Conservation (phyloP, 2,888 invertebrate species). For the Limnephilus marmoratus region DNA sequence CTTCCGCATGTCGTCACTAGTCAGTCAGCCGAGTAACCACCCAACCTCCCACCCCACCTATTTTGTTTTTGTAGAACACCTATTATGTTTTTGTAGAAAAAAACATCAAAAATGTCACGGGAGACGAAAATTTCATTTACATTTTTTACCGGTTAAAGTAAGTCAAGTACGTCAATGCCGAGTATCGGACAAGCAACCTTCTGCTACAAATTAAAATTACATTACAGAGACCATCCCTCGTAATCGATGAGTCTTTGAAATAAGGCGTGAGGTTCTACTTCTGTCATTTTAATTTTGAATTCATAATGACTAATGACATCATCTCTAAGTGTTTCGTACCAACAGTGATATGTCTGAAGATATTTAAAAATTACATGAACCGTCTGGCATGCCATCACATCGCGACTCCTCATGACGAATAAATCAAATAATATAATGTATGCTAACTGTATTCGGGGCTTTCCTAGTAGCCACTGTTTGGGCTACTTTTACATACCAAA, state of each 20-base stretch:
- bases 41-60: too few relatives aligned
- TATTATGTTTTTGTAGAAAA: too few relatives aligned
- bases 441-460: not conserved
- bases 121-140: too few relatives aligned
- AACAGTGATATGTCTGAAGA: not conserved
- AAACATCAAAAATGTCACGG: too few relatives aligned
- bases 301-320: not conserved
- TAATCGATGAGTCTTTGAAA: not conserved
- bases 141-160: too few relatives aligned
- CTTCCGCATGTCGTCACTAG: too few relatives aligned
- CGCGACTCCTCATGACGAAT: not conserved
- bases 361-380: not conserved
- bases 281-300: not conserved
- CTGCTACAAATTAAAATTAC: too few relatives aligned
- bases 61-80: too few relatives aligned
- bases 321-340: not conserved
- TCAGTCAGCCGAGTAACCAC: too few relatives aligned
- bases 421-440: not conserved
- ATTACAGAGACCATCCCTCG: not conserved
- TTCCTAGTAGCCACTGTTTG: not conserved
- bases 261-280: not conserved
- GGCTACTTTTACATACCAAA: not conserved
- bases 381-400: not conserved
- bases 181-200: too few relatives aligned
- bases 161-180: too few relatives aligned